A percentile compares a stretch with the other conserved stretches of the same genome.
phyloP scores from a whole-genome alignment of 1,140 invertebrate species.

The Drosophila melanogaster region DNA sequence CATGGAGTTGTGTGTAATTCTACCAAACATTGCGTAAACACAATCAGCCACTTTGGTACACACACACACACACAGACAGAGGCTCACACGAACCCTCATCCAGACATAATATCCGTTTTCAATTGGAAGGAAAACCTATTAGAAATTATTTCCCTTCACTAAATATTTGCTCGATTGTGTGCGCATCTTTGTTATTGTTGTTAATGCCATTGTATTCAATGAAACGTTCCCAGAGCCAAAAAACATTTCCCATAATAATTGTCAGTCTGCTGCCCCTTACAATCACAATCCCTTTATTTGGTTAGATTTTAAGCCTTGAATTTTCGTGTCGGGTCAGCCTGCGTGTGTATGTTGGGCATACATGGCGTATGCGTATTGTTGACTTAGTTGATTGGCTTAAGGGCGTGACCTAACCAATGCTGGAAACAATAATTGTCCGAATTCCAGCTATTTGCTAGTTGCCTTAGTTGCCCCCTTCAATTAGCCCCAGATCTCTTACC shows the following conservation, averaged over 20 bases:
- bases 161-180: conserved; percentile 69
- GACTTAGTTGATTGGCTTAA: conserved; percentile 77
- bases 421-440: conserved; percentile 70
- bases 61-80: conserved; percentile 3
- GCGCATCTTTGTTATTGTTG: conserved; percentile 46
- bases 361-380: conserved; percentile 71
- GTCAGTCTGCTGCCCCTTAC: conserved; percentile 35
- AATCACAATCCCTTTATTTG: conserved; percentile 23
- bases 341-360: conserved; percentile 38
- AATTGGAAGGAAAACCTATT: conserved; percentile 76
- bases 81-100: conserved; percentile 9
- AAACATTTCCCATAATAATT: conserved; percentile 55
- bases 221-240: conserved; percentile 29
- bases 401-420: conserved; percentile 47
- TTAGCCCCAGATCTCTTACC: conserved; percentile 53
- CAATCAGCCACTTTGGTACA: conserved; percentile 34
- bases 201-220: conserved; percentile 58
- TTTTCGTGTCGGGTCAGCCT: conserved; percentile 46
- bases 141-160: conserved; percentile 75
- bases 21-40: conserved; percentile 52
- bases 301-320: conserved; percentile 66
- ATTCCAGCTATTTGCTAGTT: conserved; percentile 48
- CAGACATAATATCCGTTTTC: conserved; percentile 69
- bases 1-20: conserved; percentile 42
- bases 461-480: conserved; percentile 27